phyloP scores from a whole-genome alignment of 2,113 vertebrate genomes.

The Halcyon malimbica region DNA sequence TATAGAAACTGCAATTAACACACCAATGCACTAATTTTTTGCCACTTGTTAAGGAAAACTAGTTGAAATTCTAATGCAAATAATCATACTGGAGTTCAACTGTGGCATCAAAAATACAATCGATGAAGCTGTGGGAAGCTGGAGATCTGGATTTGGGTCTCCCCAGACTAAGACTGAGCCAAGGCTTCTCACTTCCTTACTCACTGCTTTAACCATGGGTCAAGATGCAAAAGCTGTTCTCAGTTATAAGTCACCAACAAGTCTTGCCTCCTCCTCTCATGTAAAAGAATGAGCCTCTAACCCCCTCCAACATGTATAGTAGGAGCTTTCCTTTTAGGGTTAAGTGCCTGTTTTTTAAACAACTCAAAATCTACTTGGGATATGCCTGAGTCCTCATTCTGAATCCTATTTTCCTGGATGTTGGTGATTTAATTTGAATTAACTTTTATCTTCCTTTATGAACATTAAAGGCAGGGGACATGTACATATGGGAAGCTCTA shows the following conservation, averaged over 20 bases:
- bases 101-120: neutral
- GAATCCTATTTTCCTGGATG: neutral
- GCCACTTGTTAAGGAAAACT: neutral
- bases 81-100: neutral
- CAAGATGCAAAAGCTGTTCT: neutral
- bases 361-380: neutral
- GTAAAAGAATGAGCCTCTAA: neutral
- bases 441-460: neutral
- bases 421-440: neutral
- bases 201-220: neutral
- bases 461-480: neutral
- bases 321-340: neutral
- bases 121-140: neutral
- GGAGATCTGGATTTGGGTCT: neutral
- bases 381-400: neutral
- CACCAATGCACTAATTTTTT: neutral
- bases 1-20: neutral
- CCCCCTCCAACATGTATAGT: neutral
- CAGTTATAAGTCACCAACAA: neutral
- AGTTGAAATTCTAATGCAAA: neutral
- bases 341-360: neutral
- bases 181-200: neutral
- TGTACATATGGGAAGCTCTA: neutral
- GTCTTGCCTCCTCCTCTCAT: neutral
- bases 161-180: neutral